phyloP scores from a whole-genome alignment of 1,140 invertebrate species.

The Brachionus rubens region DNA sequence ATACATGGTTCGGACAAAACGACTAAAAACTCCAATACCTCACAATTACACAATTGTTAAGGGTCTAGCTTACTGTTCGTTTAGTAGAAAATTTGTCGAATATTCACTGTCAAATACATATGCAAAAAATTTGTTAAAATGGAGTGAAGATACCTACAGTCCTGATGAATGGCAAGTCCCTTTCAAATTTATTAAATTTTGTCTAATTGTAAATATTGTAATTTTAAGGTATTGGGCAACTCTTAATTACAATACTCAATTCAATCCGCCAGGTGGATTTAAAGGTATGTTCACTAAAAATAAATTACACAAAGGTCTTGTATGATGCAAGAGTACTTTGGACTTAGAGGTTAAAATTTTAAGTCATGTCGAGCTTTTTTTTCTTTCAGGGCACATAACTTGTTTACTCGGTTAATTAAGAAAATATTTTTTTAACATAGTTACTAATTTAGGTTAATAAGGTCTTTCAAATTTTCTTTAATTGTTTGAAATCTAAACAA shows the following conservation, averaged over 20 bases:
- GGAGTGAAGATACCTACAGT: conserved; percentile 51
- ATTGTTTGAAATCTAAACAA: background rate
- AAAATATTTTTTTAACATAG: no score
- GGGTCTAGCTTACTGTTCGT: conserved; percentile 53
- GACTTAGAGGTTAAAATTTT: no score
- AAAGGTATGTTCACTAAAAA: no score
- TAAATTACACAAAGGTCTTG: no score
- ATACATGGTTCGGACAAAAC: conserved; percentile 47
- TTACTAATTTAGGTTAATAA: no score
- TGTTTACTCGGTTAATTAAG: no score
- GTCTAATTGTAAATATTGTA: background rate
- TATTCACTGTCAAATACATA: conserved; percentile 50
- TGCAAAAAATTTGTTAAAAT: conserved; percentile 51
- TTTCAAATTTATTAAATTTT: background rate
- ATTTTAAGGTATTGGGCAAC: conserved; percentile 48
- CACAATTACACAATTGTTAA: conserved; percentile 53
- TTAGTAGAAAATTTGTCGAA: conserved; percentile 53
- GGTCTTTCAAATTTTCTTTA: background rate
- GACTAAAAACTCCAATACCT: conserved; percentile 49
- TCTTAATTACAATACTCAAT: conserved; percentile 48
- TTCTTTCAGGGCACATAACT: no score
- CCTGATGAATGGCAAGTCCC: conserved; percentile 53
- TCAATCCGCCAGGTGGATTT: conserved; percentile 48
- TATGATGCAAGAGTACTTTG: no score
- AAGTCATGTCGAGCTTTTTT: no score